A percentile compares a stretch with the other conserved stretches of the same genome.
Evolutionary conservation across 2,888 invertebrate species (phyloP).

Genomic region (Physocephala rufipes): DNA sequence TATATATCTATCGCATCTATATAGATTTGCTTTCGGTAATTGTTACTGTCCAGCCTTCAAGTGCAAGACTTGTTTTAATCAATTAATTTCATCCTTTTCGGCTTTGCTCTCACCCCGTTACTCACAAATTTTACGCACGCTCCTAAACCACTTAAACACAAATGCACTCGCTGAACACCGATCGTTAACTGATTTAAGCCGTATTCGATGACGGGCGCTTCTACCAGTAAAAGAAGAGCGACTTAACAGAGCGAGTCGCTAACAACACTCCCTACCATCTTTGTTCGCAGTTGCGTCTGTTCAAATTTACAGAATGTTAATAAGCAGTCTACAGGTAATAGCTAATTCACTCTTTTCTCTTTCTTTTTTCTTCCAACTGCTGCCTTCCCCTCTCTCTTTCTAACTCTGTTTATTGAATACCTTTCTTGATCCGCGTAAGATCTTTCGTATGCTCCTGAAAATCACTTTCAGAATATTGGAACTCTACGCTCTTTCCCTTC

Average conservation of each 20-base stretch:
- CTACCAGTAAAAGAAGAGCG: constrained; percentile 45
- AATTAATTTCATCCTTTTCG: neutral
- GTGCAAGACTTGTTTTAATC: neutral
- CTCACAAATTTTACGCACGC: neutral
- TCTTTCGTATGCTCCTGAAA: neutral
- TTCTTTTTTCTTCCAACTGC: too few relatives aligned
- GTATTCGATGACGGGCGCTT: constrained; percentile 48
- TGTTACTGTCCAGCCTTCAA: too few relatives aligned
- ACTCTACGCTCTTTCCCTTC: neutral
- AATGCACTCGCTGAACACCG: constrained; percentile 54
- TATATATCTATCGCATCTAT: too few relatives aligned
- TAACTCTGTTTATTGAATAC: too few relatives aligned
- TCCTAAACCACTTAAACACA: neutral
- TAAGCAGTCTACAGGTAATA: constrained; percentile 27
- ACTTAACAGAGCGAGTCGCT: constrained; percentile 12
- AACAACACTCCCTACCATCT: too few relatives aligned
- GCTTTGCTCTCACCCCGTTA: neutral
- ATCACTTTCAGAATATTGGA: neutral
- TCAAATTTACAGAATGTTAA: constrained; percentile 2
- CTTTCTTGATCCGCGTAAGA: neutral
- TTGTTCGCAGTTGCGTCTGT: constrained; percentile 21
- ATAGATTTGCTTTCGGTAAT: too few relatives aligned
- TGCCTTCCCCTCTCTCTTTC: neutral
- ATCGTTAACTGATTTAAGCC: constrained; percentile 55
- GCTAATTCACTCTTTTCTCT: constrained; percentile 6